Percentiles rank a stretch among this genome's conserved stretches.
Evolutionary conservation across 2,797 vertebrate species (phyloP).

Genomic region (Antrozous pallidus): DNA sequence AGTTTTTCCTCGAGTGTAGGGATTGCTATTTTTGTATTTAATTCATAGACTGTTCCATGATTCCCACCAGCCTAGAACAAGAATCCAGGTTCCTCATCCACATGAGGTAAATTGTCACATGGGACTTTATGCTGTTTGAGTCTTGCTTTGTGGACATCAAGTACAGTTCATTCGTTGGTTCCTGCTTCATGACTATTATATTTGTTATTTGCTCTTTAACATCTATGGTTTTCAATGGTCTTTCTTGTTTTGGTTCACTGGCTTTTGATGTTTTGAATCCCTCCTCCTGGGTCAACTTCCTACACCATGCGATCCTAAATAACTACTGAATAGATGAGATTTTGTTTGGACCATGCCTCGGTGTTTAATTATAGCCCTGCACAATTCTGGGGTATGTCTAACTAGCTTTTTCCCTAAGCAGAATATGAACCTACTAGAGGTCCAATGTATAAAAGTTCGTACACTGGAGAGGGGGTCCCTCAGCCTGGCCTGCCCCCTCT

Average conservation of each 20-base stretch:
- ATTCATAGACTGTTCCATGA: background rate
- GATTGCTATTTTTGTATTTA: background rate
- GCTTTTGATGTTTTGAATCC: conserved; percentile 31
- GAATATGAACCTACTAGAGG: conserved; percentile 65
- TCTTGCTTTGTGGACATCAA: conserved; percentile 2
- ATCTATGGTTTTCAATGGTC: background rate
- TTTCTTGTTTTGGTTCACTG: background rate
- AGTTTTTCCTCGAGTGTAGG: background rate
- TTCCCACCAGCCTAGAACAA: background rate
- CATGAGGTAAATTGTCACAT: background rate
- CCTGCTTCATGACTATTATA: background rate
- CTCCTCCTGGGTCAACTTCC: background rate
- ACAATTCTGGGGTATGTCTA: conserved; percentile 63
- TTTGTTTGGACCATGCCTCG: conserved; percentile 58
- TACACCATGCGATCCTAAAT: conserved; percentile 59
- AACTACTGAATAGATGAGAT: conserved; percentile 51
- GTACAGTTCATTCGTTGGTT: background rate
- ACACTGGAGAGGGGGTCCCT: no score
- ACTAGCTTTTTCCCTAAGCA: conserved; percentile 74
- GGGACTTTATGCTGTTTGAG: conserved; percentile 18
- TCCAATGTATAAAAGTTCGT: no score
- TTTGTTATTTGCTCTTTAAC: background rate
- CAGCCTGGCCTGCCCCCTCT: no score
- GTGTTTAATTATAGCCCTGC: conserved; percentile 70
- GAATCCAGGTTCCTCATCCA: background rate